Percentiles rank a stretch among this genome's conserved stretches.
These are phyloP conservation scores for Gadopsis bispinosus DNA, from an alignment of 2,797 vertebrate species.

Conservation along the genomic window DNA sequence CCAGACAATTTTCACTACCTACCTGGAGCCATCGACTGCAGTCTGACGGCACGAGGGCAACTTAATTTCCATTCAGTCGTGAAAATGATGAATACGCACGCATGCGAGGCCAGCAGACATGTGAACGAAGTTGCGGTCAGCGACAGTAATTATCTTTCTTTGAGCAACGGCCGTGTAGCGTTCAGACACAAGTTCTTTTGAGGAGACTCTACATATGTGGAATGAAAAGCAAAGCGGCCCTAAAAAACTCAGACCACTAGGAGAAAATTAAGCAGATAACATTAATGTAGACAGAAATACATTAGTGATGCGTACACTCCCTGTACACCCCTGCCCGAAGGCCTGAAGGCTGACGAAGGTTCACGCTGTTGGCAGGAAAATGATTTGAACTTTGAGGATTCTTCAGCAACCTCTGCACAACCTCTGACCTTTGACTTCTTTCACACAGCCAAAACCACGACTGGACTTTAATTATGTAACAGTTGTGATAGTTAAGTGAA, in stretches of 20 bases:
- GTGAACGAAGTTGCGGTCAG: slow-evolving; percentile 43
- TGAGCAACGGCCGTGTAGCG: slow-evolving; percentile 38
- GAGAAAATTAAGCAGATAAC: background rate
- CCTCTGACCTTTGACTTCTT: slow-evolving; percentile 48
- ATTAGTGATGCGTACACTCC: background rate
- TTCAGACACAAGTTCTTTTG: slow-evolving; percentile 30
- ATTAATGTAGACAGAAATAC: background rate
- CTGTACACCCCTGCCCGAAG: slow-evolving; percentile 6
- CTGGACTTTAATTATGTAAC: slow-evolving; percentile 39
- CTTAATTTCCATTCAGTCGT: slow-evolving; percentile 65
- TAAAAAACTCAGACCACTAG: background rate
- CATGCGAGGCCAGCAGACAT: slow-evolving; percentile 38
- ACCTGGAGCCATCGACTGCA: slow-evolving; percentile 65
- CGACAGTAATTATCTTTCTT: slow-evolving; percentile 58
- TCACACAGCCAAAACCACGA: slow-evolving; percentile 2
- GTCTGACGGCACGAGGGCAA: slow-evolving; percentile 54
- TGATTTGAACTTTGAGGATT: slow-evolving; percentile 38
- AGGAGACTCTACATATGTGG: background rate
- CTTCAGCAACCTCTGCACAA: slow-evolving; percentile 11
- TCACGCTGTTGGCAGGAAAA: slow-evolving; percentile 38
- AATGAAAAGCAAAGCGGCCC: background rate
- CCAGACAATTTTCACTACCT: slow-evolving; percentile 81
- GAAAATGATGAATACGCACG: slow-evolving; percentile 31
- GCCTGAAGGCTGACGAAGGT: slow-evolving; percentile 29
- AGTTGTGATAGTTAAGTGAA: slow-evolving; percentile 11